These are phyloP conservation scores for Thermophis baileyi DNA, from an alignment of 2,113 vertebrate genomes.

Conservation along the genomic window DNA sequence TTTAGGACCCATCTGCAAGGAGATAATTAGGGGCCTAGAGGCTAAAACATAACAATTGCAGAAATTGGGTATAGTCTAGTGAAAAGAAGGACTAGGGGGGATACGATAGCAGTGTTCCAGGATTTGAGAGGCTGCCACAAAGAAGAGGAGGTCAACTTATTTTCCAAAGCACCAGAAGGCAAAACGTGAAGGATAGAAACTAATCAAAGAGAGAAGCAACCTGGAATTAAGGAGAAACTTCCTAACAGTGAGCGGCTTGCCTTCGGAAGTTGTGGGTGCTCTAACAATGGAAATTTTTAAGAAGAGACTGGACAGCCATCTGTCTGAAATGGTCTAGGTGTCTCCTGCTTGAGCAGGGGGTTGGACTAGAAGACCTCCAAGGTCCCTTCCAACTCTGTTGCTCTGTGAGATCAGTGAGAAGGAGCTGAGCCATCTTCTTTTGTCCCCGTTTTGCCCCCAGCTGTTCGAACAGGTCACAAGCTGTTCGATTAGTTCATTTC, in stretches of 20 bases:
- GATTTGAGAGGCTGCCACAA: not conserved
- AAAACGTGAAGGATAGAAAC: not conserved
- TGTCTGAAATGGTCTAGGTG: not conserved
- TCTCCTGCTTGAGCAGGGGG: not conserved
- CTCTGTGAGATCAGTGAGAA: not conserved
- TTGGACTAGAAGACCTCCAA: not conserved
- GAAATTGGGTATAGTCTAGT: not conserved
- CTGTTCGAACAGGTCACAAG: too few species aligned
- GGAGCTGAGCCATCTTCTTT: not conserved
- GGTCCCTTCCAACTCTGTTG: not conserved
- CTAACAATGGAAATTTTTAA: not conserved
- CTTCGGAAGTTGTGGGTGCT: not conserved
- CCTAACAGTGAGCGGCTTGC: not conserved
- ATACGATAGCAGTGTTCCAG: too few species aligned
- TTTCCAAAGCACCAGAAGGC: not conserved
- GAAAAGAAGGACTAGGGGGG: too few species aligned
- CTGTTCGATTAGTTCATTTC: not conserved
- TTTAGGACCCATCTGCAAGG: not conserved
- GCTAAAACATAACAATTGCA: not conserved
- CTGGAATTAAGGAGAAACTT: not conserved
- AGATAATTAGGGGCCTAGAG: not conserved
- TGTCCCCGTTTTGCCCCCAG: not conserved
- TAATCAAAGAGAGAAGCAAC: not conserved
- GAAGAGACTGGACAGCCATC: not conserved
- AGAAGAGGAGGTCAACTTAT: not conserved